Base-by-base conservation (phyloP, 2,113 vertebrate species). In the Caranx ignobilis region DNA sequence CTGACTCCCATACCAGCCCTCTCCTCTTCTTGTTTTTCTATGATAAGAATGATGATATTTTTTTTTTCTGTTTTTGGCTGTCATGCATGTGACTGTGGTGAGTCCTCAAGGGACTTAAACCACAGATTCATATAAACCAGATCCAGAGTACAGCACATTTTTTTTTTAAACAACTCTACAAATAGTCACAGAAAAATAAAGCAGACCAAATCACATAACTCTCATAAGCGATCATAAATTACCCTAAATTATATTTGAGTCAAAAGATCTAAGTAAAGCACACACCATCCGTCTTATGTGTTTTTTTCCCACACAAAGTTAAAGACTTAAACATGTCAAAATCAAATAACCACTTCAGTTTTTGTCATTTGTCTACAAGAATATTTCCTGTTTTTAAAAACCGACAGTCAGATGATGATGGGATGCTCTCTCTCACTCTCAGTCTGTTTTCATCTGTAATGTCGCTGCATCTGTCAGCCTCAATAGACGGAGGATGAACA, bases 101-200 rank as follows among this genome's bases (percentile, higher is more conserved):
- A 72, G 31, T 21, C 41, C 43, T 66, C 31, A 3, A 1, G 43
- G 66, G 67, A 37, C 47, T 61, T 39, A 12, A 71, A 70, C 75
- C 50, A 55, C 68, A 55, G 8, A 77, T 18, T 15, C 79, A 85
- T 10, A 8, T 11, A 63, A 87, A 81, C 67, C 84, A 88, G 68
- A 84, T 60, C 60, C 61, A 63, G 11, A 72, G 54, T 3, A 12
- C 4, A 83, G 32, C 26, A 34, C 45, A 54, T 47, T 26, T 26
- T 3, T 57, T 59, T 75, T 45, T 43, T 62, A 73, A 77, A 54
- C 16, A 12, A 71, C 39, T 35, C 32, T 16, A 34, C 18, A 65
- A 63, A 63, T 41, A 55, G 6, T 35, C 1, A 0, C 47, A 67
- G 71, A 47, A 62, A 71, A 31, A 50, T 41, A 34, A 52, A 59